Base-by-base conservation (phyloP, 2,113 vertebrate species). In the Polyodon spathula region DNA sequence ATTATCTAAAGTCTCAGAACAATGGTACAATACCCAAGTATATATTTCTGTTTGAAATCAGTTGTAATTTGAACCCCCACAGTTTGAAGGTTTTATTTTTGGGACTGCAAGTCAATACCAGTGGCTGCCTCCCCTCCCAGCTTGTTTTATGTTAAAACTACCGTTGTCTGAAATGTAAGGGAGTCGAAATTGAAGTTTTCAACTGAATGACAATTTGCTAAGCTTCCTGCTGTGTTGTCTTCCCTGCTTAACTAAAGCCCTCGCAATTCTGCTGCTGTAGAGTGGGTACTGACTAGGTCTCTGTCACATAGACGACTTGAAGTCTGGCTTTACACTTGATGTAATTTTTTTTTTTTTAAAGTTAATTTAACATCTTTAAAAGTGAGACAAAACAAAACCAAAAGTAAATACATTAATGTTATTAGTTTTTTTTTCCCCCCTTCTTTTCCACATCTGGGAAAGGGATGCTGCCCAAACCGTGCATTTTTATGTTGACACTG, bases 401-500 rank as follows among this genome's bases (percentile, higher is more conserved):
- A 46, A 59, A 46, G 40, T 16, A 59, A 54, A 54, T 54, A 54
- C 16, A 70, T 70, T 50, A 68, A 66, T 46, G 58, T 37, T 53
- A 66, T 76, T 74, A 72, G 71, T 40, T 40, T 68, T 68, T 59
- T 73, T 68, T 69, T 3, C 27, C n/a, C 59, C 38, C 54, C 54
- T 43, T 54, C 37, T 65, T 73, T 63, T 63, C 60, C 71, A 78
- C 68, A 61, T 56, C 67, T 70, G 63, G 74, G 69, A 74, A 80
- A 81, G 81, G 78, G 75, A 69, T 75, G 70, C 69, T 68, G 68
- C 59, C 70, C 64, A 48, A 69, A 67, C 60, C 77, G 72, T 9
- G 60, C 89, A 93, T 95, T 88, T 87, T 92, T 93, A 81, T 74
- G 71, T 85, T 76, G 82, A 81, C 84, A 83, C 83, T 84, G 5